Percentiles rank a stretch among this genome's conserved stretches.
phyloP scores from a whole-genome alignment of 2,113 vertebrate genomes.

The Brienomyrus brachyistius region DNA sequence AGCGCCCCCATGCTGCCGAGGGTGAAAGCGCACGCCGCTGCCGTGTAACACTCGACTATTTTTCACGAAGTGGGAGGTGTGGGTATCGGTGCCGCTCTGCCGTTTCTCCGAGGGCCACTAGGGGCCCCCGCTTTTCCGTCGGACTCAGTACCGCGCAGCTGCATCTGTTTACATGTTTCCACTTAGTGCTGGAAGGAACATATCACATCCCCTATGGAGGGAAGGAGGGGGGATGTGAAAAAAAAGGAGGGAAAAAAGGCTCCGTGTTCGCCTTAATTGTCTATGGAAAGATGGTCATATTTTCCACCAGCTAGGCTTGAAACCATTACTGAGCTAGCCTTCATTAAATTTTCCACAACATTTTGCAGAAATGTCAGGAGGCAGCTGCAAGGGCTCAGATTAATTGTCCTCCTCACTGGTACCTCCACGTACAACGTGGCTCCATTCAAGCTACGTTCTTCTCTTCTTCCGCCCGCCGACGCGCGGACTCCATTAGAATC shows the following conservation, averaged over 20 bases:
- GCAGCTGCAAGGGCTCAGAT: constrained; percentile 70
- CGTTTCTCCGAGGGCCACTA: neutral
- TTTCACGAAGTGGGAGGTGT: neutral
- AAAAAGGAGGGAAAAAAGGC: constrained; percentile 50
- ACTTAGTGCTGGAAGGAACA: constrained; percentile 63
- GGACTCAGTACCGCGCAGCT: constrained; percentile 24
- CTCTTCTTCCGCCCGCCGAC: constrained; percentile 14
- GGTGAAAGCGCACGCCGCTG: neutral
- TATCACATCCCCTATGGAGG: constrained; percentile 66
- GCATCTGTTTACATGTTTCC: constrained; percentile 68
- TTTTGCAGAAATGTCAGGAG: constrained; percentile 79
- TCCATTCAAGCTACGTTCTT: constrained; percentile 13
- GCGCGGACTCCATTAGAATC: constrained; percentile 3
- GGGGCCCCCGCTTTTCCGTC: neutral
- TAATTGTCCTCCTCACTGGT: constrained; percentile 59
- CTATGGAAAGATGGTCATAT: constrained; percentile 80
- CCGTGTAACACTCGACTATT: neutral
- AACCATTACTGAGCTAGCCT: constrained; percentile 74
- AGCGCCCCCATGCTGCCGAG: neutral
- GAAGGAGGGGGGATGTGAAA: neutral
- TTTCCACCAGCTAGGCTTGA: constrained; percentile 79
- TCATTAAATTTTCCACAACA: constrained; percentile 86
- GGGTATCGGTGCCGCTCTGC: neutral
- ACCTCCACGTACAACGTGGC: constrained; percentile 39
- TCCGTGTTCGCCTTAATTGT: constrained; percentile 69